Evolutionary conservation across 2,797 vertebrate genomes (phyloP), one percentile per base, ranked within the genome.

Genomic region (Gallirallus australis): DNA sequence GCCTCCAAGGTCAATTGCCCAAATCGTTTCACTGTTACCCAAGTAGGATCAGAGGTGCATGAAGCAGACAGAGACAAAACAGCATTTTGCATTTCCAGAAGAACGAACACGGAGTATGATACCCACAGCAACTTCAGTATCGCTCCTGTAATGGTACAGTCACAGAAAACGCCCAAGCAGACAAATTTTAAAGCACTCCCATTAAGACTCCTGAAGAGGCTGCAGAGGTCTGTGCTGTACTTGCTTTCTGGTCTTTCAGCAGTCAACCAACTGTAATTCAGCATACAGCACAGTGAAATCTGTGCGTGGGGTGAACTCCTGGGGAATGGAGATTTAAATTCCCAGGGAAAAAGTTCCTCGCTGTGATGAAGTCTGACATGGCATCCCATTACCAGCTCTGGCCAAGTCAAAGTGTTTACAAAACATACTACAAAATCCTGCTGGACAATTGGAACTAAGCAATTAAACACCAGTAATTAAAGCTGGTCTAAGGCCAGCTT

Each of bases 321-420:
- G 35, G 31, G 60, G 33, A 81, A 87, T 71, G 39, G 24, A 85
- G 35, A 85, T 68, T 20, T 54, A 60, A 77, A 86, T 72, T 75
- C 50, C 75, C 53, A 54, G 25, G 12, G 19, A 23, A 75, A 50
- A 72, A 92, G 50, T 48, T 88, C 42, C 52, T 85, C 57, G 27
- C 39, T 70, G 42, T 83, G 80, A 91, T 73, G 56, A 91, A 64
- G 85, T 69, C 73, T 66, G 87, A 88, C 45, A 31, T 16, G 39
- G 18, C 63, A 82, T 63, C 66, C 84, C 35, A 66, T 72, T 84
- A 84, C 23, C 48, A 80, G 75, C 73, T 64, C 56, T 30, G 42
- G 80, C 59, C 94, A 93, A 96, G 73, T 37, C 73, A 39, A 77
- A 87, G 57, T 65, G 81, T 84, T 95, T 93, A 80, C 71, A 93